phyloP scores from a whole-genome alignment of 2,888 invertebrate genomes.

The Tiliacea citrago region DNA sequence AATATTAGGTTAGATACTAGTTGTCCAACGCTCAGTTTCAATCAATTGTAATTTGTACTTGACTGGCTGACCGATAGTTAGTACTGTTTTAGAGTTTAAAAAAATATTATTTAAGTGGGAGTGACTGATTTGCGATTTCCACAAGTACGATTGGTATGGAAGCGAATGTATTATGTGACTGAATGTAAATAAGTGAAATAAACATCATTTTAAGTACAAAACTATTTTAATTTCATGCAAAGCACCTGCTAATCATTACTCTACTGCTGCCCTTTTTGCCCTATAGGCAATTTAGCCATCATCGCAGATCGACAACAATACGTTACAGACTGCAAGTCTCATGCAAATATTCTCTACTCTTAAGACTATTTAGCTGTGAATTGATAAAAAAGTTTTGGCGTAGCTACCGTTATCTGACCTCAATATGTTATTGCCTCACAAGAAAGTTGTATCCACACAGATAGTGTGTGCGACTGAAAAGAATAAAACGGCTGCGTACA shows the following conservation, averaged over 20 bases:
- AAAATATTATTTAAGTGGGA: constrained; percentile 74
- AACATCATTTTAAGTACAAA: constrained; percentile 84
- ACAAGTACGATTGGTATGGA: constrained; percentile 73
- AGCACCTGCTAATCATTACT: background rate
- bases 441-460: constrained; percentile 17
- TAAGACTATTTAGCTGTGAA: background rate
- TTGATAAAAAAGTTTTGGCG: background rate
- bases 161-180: constrained; percentile 74
- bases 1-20: constrained; percentile 59
- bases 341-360: background rate
- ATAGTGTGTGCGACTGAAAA: background rate
- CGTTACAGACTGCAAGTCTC: background rate
- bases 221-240: constrained; percentile 32
- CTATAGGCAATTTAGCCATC: background rate
- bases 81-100: constrained; percentile 75
- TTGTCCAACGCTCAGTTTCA: constrained; percentile 71
- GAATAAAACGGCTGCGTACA: background rate
- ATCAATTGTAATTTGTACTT: constrained; percentile 70
- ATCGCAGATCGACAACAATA: too few relatives aligned
- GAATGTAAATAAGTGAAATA: constrained; percentile 87
- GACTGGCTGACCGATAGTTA: constrained; percentile 76
- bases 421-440: constrained; percentile 17
- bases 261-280: background rate
- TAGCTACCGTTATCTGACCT: constrained; percentile 29
- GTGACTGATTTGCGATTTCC: constrained; percentile 77